These are phyloP conservation scores for Cottoperca gobio DNA, from an alignment of 2,797 vertebrate genomes.

Conservation along the genomic window DNA sequence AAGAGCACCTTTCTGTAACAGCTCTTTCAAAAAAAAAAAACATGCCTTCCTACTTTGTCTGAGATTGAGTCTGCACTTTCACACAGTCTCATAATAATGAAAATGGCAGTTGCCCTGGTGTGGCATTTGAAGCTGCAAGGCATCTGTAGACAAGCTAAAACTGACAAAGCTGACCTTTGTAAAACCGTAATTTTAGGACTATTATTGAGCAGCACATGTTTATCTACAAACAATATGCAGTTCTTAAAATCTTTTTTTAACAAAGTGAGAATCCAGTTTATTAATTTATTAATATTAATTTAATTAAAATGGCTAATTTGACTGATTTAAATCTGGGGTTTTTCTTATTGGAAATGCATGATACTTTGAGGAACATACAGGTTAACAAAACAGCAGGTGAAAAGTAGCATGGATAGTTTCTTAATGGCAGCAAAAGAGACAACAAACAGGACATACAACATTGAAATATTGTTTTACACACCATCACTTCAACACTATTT, in stretches of 20 bases:
- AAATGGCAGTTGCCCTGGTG: slow-evolving; percentile 69
- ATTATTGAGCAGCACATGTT: slow-evolving; percentile 23
- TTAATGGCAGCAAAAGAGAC: not conserved
- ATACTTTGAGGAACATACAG: not conserved
- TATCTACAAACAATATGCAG: not conserved
- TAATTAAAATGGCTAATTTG: not conserved
- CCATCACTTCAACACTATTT: not conserved
- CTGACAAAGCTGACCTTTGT: slow-evolving; percentile 54
- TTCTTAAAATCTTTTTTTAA: not conserved
- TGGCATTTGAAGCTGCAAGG: slow-evolving; percentile 65
- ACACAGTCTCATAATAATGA: slow-evolving; percentile 55
- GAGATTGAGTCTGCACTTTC: slow-evolving; percentile 66
- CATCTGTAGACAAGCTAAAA: slow-evolving; percentile 47
- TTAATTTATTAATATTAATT: not conserved
- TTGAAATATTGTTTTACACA: not conserved
- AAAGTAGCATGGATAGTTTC: not conserved
- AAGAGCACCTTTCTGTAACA: slow-evolving; percentile 69
- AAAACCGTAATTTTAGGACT: slow-evolving; percentile 28
- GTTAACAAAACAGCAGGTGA: not conserved
- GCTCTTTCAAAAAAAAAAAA: slow-evolving; percentile 32
- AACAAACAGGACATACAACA: not conserved
- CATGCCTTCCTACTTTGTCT: slow-evolving; percentile 53
- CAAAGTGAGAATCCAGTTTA: not conserved
- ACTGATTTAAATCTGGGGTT: not conserved
- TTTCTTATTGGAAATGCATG: not conserved